phyloP scores from a whole-genome alignment of 2,888 invertebrate species.

The Drosophila tripunctata region DNA sequence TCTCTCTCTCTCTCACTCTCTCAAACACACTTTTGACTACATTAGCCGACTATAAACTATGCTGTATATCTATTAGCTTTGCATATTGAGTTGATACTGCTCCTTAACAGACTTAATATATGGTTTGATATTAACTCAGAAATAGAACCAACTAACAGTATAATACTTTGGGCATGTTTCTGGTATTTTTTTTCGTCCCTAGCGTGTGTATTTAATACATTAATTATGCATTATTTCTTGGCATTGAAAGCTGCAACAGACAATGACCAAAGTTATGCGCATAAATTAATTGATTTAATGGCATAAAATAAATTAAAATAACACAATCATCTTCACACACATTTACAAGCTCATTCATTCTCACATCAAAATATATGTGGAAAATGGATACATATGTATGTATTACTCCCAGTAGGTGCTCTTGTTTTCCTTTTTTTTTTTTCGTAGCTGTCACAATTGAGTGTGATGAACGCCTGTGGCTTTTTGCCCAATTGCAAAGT shows the following conservation, averaged over 20 bases:
- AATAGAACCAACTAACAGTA: too few species aligned
- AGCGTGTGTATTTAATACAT: conserved; percentile 44
- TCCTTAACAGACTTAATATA: too few species aligned
- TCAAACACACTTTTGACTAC: background rate
- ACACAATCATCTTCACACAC: conserved; percentile 26
- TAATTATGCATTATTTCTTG: conserved; percentile 48
- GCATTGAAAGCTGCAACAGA: conserved; percentile 53
- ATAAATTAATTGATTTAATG: conserved; percentile 65
- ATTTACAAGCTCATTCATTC: background rate
- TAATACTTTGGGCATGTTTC: too few species aligned
- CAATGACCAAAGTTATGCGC: conserved; percentile 45
- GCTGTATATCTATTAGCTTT: too few species aligned
- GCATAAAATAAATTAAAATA: conserved; percentile 48
- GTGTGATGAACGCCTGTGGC: conserved; percentile 29
- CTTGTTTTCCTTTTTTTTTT: too few species aligned
- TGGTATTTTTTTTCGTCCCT: too few species aligned
- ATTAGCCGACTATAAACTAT: too few species aligned
- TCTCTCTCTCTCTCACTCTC: background rate
- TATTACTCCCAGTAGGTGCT: conserved; percentile 1
- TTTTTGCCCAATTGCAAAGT: conserved; percentile 17
- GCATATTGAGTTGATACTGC: too few species aligned
- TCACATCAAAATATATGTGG: background rate
- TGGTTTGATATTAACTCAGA: too few species aligned
- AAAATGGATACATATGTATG: conserved; percentile 1
- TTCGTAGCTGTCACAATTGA: background rate